phyloP scores from a whole-genome alignment of 2,113 vertebrate genomes.

The Larimichthys crocea region DNA sequence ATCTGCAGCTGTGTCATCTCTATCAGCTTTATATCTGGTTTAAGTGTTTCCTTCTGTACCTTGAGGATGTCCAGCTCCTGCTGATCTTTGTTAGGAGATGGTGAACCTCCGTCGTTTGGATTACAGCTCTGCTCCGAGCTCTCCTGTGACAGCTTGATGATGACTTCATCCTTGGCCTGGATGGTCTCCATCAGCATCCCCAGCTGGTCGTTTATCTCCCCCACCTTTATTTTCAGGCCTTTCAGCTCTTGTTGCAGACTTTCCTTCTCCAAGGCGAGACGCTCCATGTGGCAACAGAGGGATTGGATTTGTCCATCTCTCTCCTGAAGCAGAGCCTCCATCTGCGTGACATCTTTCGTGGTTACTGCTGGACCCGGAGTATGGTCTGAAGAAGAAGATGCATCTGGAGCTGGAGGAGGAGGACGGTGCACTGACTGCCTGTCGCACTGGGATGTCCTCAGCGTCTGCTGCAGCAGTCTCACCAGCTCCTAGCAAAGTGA shows the following conservation, averaged over 20 bases:
- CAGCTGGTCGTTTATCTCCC: conserved; percentile 92
- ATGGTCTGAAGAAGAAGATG: conserved; percentile 46
- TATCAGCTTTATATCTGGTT: background rate
- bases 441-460: conserved; percentile 91
- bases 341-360: conserved; percentile 55
- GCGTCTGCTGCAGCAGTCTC: conserved; percentile 94
- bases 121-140: conserved; percentile 78
- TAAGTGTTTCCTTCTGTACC: conserved; percentile 76
- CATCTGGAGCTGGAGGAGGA: conserved; percentile 64
- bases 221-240: conserved; percentile 89
- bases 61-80: conserved; percentile 91
- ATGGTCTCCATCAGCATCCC: conserved; percentile 98
- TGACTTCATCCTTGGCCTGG: conserved; percentile 97
- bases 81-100: conserved; percentile 78
- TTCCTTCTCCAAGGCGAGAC: conserved; percentile 89
- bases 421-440: conserved; percentile 74
- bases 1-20: background rate
- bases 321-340: conserved; percentile 83
- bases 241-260: conserved; percentile 90
- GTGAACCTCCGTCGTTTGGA: conserved; percentile 38
- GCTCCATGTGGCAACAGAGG: conserved; percentile 91
- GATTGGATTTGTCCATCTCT: conserved; percentile 90
- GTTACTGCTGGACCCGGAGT: conserved; percentile 61
- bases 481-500: conserved; percentile 90
- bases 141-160: conserved; percentile 92